A percentile compares a stretch with the other conserved stretches of the same genome.
phyloP scores from a whole-genome alignment of 2,113 vertebrate genomes.

The Prinia subflava region DNA sequence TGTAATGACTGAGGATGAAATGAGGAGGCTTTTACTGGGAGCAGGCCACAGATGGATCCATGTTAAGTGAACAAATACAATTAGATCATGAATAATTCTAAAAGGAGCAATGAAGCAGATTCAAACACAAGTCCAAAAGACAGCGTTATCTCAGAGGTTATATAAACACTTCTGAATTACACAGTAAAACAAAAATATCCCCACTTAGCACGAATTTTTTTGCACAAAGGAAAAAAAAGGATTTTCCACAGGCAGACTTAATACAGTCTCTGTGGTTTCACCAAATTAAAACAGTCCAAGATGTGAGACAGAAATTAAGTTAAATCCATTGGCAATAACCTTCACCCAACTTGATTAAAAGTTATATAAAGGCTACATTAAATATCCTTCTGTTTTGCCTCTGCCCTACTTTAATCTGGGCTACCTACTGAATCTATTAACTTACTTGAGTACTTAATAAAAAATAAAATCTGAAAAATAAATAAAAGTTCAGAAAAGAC shows the following conservation, averaged over 20 bases:
- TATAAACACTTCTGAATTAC: slow-evolving; percentile 13
- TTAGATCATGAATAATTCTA: slow-evolving; percentile 53
- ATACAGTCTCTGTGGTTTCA: neutral
- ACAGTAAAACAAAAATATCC: neutral
- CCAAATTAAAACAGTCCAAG: neutral
- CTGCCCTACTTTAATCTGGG: neutral
- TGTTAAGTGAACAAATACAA: slow-evolving; percentile 61
- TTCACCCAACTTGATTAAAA: neutral
- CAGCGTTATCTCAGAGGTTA: neutral
- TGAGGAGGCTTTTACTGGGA: slow-evolving; percentile 35
- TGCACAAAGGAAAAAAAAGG: neutral
- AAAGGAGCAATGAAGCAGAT: slow-evolving; percentile 38
- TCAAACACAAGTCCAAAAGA: slow-evolving; percentile 28
- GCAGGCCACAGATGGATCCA: slow-evolving; percentile 33
- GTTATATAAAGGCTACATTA: neutral
- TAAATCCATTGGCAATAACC: neutral
- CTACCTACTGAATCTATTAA: neutral
- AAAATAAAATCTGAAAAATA: neutral
- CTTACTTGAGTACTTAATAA: neutral
- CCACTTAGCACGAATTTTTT: neutral
- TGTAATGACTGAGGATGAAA: slow-evolving; percentile 39
- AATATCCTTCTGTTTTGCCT: neutral
- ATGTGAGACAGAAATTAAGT: neutral
- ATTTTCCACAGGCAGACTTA: neutral
- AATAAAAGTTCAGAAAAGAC: neutral